Evolutionary conservation across 2,113 vertebrate species (phyloP).

Genomic region (Mormyrus lacerda): DNA sequence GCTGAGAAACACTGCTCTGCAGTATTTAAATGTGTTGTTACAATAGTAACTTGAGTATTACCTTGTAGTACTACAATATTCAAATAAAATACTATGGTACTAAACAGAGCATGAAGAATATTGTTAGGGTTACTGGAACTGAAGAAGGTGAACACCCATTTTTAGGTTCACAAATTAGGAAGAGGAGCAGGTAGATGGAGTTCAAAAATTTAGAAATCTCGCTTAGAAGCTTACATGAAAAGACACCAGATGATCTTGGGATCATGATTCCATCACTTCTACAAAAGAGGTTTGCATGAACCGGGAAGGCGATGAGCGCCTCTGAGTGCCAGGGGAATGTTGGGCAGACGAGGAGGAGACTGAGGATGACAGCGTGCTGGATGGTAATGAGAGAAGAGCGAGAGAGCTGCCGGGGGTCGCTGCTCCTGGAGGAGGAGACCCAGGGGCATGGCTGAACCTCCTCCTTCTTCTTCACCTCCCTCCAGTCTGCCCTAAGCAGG

Average conservation of each 20-base stretch:
- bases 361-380: constrained; percentile 24
- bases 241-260: neutral
- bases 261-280: neutral
- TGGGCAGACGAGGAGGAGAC: neutral
- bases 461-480: neutral
- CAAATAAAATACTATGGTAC: neutral
- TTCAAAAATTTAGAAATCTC: too few relatives aligned
- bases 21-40: neutral
- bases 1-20: neutral
- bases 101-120: neutral
- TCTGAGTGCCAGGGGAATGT: constrained; percentile 26
- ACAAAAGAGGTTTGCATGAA: neutral
- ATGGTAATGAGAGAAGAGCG: constrained; percentile 47
- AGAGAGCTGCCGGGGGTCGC: constrained; percentile 29
- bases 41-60: neutral
- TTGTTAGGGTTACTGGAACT: neutral
- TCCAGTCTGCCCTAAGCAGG: neutral
- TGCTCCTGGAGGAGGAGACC: constrained; percentile 36
- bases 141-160: neutral
- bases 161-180: neutral
- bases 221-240: neutral
- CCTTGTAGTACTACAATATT: neutral
- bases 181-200: neutral
- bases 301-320: constrained; percentile 37
- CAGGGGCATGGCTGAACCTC: too few relatives aligned